Conservation (phyloP, 1,140 invertebrate genomes). For the Drosophila willistoni region DNA sequence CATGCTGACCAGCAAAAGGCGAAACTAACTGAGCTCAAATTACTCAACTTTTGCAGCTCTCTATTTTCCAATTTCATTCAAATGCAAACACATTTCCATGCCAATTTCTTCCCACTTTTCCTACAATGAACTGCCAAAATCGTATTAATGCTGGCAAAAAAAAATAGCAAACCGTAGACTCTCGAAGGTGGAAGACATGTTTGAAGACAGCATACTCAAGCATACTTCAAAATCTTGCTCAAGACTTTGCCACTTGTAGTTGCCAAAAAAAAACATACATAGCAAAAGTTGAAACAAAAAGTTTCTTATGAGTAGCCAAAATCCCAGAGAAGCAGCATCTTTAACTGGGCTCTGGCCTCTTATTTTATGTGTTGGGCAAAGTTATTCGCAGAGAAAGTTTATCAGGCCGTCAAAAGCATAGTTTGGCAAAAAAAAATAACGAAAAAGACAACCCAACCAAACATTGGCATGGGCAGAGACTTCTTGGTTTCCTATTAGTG, state of each 20-base stretch:
- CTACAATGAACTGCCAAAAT: conserved; percentile 27
- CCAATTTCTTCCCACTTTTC: conserved; percentile 18
- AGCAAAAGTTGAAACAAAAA: conserved; percentile 59
- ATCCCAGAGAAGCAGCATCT: conserved; percentile 43
- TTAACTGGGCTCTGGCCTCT: conserved; percentile 28
- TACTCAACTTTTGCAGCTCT: conserved; percentile 65
- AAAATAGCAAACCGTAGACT: background rate
- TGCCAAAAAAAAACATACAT: background rate
- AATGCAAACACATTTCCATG: conserved; percentile 61
- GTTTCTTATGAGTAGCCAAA: conserved; percentile 26
- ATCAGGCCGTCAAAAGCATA: conserved; percentile 52
- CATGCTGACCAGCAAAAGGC: conserved; percentile 32
- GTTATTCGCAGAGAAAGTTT: conserved; percentile 74
- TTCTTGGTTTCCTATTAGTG: conserved; percentile 41
- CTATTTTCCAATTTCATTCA: conserved; percentile 54
- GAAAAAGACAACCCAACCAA: conserved; percentile 13
- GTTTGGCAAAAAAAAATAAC: conserved; percentile 53
- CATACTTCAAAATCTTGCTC: conserved; percentile 31
- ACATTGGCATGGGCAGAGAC: conserved; percentile 29
- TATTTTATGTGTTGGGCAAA: conserved; percentile 49
- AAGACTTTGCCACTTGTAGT: conserved; percentile 51
- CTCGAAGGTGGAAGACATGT: conserved; percentile 44
- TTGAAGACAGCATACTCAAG: conserved; percentile 34
- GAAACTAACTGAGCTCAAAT: conserved; percentile 63
- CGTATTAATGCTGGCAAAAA: conserved; percentile 25